Evolutionary conservation across 2,888 invertebrate genomes (phyloP).

Genomic region (Drosophila acutilabella): DNA sequence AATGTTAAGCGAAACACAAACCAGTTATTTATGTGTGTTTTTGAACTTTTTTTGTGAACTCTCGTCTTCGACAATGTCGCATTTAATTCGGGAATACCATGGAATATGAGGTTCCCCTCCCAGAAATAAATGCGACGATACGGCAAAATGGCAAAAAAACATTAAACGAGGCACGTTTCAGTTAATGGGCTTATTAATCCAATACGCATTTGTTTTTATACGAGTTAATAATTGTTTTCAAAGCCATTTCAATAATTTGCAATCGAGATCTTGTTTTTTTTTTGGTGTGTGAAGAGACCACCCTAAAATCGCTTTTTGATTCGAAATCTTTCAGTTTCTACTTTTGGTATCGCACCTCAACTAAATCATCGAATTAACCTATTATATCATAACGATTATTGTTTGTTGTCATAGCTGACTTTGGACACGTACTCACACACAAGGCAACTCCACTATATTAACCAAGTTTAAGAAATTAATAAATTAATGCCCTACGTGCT

Average conservation of each 20-base stretch:
- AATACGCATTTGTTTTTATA: conserved; percentile 21
- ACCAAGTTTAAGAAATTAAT: conserved; percentile 4
- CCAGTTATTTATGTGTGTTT: conserved; percentile 52
- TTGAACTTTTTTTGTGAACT: conserved; percentile 38
- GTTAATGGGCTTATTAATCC: conserved; percentile 44
- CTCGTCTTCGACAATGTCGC: conserved; percentile 38
- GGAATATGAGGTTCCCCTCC: conserved; percentile 28
- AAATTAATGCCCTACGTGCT: conserved; percentile 35
- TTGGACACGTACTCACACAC: conserved; percentile 51
- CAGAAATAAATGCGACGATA: conserved; percentile 5
- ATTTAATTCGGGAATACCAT: conserved; percentile 63
- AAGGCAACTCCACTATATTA: conserved; percentile 22
- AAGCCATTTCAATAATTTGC: conserved; percentile 37
- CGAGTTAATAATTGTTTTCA: conserved; percentile 23
- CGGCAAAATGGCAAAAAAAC: conserved; percentile 5
- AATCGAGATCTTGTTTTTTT: conserved; percentile 19
- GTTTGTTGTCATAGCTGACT: conserved; percentile 5
- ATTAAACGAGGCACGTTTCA: conserved; percentile 28
- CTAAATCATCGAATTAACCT: conserved; percentile 30
- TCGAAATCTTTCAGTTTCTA: background rate
- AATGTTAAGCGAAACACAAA: conserved; percentile 63
- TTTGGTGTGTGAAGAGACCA: conserved; percentile 18
- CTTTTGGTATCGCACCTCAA: conserved; percentile 7
- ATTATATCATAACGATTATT: conserved; percentile 39
- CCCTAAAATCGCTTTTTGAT: background rate